Evolutionary conservation across 2,113 vertebrate genomes (phyloP).

Genomic region (Rhizomys pruinosus): DNA sequence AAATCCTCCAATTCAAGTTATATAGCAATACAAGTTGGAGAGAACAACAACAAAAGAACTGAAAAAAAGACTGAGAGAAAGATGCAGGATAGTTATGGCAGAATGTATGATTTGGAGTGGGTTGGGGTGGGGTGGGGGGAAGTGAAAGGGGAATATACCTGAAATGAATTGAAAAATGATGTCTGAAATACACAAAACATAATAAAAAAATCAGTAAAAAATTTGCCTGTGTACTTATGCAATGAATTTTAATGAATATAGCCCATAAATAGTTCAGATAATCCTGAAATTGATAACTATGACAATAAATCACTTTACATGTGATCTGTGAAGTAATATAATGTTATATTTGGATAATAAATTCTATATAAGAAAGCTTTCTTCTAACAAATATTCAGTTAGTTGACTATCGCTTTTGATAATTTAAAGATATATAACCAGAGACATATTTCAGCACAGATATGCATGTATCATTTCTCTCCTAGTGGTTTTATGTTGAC

Average conservation of each 20-base stretch:
- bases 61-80: no score
- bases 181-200: no score
- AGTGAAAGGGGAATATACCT: no score
- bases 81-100: no score
- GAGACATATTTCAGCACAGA: conserved; percentile 10
- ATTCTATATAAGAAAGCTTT: conserved; percentile 63
- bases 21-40: no score
- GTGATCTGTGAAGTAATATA: conserved; percentile 25
- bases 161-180: no score
- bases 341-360: conserved; percentile 27
- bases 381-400: conserved; percentile 64
- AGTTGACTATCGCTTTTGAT: conserved; percentile 46
- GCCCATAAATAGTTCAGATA: conserved; percentile 74
- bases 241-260: conserved; percentile 74
- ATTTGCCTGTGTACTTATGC: conserved; percentile 65
- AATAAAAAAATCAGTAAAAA: no score
- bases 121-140: no score
- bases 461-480: conserved; percentile 39
- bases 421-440: conserved; percentile 46
- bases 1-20: no score
- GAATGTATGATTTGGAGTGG: no score
- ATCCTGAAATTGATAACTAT: conserved; percentile 74
- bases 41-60: no score
- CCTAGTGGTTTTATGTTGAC: conserved; percentile 29
- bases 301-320: conserved; percentile 65